phyloP scores from a whole-genome alignment of 2,113 vertebrate genomes.

The Aspiorhynchus laticeps region DNA sequence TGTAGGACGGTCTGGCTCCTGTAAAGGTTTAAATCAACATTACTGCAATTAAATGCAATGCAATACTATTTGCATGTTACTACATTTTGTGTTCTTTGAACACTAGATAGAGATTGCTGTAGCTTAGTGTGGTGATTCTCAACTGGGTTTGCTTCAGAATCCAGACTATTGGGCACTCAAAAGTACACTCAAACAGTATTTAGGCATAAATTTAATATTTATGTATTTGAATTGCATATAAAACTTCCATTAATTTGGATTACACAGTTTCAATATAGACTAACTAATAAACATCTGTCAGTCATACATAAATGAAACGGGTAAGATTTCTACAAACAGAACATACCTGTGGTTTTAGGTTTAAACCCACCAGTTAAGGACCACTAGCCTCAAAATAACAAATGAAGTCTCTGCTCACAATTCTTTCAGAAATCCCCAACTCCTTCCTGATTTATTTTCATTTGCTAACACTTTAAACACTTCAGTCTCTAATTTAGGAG shows the following conservation, averaged over 20 bases:
- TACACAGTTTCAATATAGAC: too few relatives aligned
- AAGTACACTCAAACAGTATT: not conserved
- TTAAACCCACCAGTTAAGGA: not conserved
- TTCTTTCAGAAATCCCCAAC: not conserved
- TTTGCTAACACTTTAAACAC: not conserved
- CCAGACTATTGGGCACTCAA: not conserved
- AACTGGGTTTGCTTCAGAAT: not conserved
- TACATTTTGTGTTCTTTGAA: not conserved
- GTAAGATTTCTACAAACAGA: not conserved
- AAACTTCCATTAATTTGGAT: too few relatives aligned
- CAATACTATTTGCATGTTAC: not conserved
- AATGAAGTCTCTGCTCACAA: not conserved
- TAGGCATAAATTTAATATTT: too few relatives aligned
- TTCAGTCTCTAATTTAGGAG: not conserved
- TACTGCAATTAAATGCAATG: not conserved
- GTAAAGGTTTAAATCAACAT: constrained; percentile 43
- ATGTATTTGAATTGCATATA: too few relatives aligned
- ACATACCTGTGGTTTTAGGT: not conserved
- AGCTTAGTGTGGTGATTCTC: not conserved
- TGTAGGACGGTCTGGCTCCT: constrained; percentile 97
- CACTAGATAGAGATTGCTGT: not conserved
- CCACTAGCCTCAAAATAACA: not conserved
- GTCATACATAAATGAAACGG: too few relatives aligned
- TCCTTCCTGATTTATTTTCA: not conserved
- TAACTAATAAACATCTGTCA: too few relatives aligned